Evolutionary conservation across 2,797 vertebrate species (phyloP), one percentile per base, ranked within the genome.

Genomic region (Epinephelus coioides): DNA sequence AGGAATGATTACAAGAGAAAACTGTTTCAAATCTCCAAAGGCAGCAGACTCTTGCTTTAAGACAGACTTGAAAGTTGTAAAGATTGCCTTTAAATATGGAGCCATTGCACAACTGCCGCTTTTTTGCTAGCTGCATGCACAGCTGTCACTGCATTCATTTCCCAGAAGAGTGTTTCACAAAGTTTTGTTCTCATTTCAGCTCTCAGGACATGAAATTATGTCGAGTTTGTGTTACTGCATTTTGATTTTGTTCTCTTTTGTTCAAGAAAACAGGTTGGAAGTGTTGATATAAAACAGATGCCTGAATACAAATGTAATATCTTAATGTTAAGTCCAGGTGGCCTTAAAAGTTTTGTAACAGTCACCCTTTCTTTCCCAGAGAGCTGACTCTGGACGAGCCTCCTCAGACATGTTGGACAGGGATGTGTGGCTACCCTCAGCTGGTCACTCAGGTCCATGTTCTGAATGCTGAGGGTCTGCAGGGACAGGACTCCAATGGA

Each of bases 361-460:
- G 5, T 27, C 17, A 1, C 77, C 19, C 6, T 46, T 23, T 73
- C 18, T 19, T 23, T 44, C 46, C 4, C 91, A 99, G 98, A 89
- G 98, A 99, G 88, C 94, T 99, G 91, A 91, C 80, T 0, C 75
- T 97, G 86, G 97, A 99, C 7, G 97, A 98, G 78, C 98, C 98
- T 3, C 95, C 96, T 11, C 97, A 93, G 76, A 98, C 97, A 0
- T 99, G 98, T 75, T 99, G 98, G 98, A 98, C 96, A 3, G 97
- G 98, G 23, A 94, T 99, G 87, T 99, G 97, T 64, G 98, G 98
- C 60, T 98, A 97, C 90, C 98, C 98, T 0, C 96, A 97, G 90
- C 94, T 97, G 88, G 97, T 99, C 85, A 97, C 98, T 64, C 98
- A 99, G 91, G 96, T 99, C 79, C 97, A 99, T 8, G 96, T 99